phyloP scores from a whole-genome alignment of 1,140 invertebrate species.

The Araneus ventricosus region DNA sequence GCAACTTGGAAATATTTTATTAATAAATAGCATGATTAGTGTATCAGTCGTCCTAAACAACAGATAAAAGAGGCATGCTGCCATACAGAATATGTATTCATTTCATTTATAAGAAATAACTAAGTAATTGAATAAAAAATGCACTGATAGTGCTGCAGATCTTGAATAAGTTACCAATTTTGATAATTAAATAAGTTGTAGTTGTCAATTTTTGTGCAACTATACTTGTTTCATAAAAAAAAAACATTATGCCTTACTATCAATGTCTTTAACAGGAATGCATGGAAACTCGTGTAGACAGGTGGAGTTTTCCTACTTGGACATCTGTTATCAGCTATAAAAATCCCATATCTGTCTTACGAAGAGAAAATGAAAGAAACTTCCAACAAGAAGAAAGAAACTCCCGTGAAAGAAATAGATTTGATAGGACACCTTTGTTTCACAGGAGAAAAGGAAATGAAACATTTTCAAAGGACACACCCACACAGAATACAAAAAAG shows the following conservation, averaged over 20 bases:
- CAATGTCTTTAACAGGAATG: conserved; percentile 17
- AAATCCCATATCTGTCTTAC: neutral
- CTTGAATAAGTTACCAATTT: too few relatives aligned
- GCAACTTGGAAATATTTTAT: too few relatives aligned
- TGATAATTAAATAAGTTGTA: too few relatives aligned
- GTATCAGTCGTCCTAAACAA: too few relatives aligned
- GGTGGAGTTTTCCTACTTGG: conserved; percentile 25
- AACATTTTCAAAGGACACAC: neutral
- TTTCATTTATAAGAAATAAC: too few relatives aligned
- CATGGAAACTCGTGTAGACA: neutral
- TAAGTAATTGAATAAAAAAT: too few relatives aligned
- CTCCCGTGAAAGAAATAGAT: neutral
- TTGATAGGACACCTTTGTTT: neutral
- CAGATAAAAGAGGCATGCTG: too few relatives aligned
- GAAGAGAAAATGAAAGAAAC: neutral
- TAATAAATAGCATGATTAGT: too few relatives aligned
- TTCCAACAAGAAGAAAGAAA: neutral
- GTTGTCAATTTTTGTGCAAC: too few relatives aligned
- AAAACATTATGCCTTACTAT: neutral
- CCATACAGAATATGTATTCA: too few relatives aligned
- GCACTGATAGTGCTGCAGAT: too few relatives aligned
- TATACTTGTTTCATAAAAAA: neutral
- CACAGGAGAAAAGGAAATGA: neutral
- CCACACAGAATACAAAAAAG: neutral
- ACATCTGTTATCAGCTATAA: conserved; percentile 27